Conservation (phyloP, 2,888 invertebrate genomes). For the Alsophila aescularia region DNA sequence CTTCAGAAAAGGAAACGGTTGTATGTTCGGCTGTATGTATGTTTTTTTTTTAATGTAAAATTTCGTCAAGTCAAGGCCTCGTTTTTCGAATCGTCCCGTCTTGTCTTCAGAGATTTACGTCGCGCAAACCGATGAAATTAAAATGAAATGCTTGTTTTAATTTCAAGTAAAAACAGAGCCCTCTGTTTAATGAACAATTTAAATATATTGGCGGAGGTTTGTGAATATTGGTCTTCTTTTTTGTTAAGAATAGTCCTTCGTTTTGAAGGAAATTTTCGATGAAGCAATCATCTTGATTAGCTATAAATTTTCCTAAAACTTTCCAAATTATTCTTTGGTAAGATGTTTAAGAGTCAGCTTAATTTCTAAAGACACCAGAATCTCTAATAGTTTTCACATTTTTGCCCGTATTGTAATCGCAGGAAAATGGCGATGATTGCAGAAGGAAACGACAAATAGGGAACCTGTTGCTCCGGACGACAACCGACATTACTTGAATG, state of each 20-base stretch:
- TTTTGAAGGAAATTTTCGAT: neutral
- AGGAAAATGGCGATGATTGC: slow-evolving; percentile 15
- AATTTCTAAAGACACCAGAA: too few relatives aligned
- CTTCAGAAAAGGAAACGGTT: too few relatives aligned
- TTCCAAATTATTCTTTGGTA: neutral
- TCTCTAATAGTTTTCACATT: too few relatives aligned
- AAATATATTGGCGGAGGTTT: slow-evolving; percentile 1
- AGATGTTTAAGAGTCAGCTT: too few relatives aligned
- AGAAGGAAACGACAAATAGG: slow-evolving; percentile 19
- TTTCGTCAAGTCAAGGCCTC: too few relatives aligned
- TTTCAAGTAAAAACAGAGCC: neutral
- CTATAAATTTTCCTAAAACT: neutral
- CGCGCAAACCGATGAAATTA: neutral
- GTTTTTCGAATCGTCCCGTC: neutral
- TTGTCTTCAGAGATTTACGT: neutral
- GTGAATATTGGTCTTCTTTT: neutral
- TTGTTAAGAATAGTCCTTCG: neutral
- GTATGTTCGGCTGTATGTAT: too few relatives aligned
- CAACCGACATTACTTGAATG: slow-evolving; percentile 1
- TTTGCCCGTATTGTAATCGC: too few relatives aligned
- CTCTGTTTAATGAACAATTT: slow-evolving; percentile 3
- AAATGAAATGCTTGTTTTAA: slow-evolving; percentile 7
- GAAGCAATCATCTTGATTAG: too few relatives aligned
- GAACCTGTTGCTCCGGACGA: slow-evolving; percentile 32
- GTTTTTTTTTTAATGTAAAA: too few relatives aligned